Base-by-base conservation (phyloP, 2,888 invertebrate species). In the Hydroisotoma schaefferi region DNA sequence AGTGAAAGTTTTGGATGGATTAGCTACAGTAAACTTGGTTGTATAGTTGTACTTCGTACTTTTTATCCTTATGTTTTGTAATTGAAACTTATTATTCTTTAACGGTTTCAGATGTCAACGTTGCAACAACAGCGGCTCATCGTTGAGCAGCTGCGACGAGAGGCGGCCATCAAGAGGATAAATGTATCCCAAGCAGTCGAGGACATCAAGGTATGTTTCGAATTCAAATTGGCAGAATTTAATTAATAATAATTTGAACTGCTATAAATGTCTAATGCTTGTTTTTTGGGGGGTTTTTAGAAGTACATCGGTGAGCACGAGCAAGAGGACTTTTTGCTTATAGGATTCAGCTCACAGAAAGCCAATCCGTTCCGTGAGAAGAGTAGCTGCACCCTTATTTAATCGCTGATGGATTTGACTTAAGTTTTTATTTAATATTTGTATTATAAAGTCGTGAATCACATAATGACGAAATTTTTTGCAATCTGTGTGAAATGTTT, bases 291-390 rank as follows among this genome's bases (percentile, higher is more conserved):
- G n/a, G n/a, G 40, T 55, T 59, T 65, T 40, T 69, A 76, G 76
- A 90, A 91, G 76, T 94, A 86, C 76, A 89, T 94, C 69, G 83
- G 85, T 44, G 93, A 94, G 74, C 93, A 94, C 75, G 89, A 92
- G 75, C 88, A 90, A 73, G 94, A 94, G 75, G 95, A 95, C 79
- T 94, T 89, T 75, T 83, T 95, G 49, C 83, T 95, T 68, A 90
- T 90, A 69, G 95, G 95, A 33, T 95, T 95, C 78, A 88, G 91
- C 67, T 91, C 89, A 72, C 94, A 94, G 77, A 91, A 93, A 77
- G 90, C 92, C 18, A 95, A 95, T 80, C 95, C 95, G 27, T 95
- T 93, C 82, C 86, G 93, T 70, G 94, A 94, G 79, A 94, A 94
- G 80, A 90, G 88, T 76, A 87, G 90, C 62, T 94, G 94, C 80